Base-by-base conservation (phyloP, 2,888 invertebrate genomes). In the Dynastes tityus region DNA sequence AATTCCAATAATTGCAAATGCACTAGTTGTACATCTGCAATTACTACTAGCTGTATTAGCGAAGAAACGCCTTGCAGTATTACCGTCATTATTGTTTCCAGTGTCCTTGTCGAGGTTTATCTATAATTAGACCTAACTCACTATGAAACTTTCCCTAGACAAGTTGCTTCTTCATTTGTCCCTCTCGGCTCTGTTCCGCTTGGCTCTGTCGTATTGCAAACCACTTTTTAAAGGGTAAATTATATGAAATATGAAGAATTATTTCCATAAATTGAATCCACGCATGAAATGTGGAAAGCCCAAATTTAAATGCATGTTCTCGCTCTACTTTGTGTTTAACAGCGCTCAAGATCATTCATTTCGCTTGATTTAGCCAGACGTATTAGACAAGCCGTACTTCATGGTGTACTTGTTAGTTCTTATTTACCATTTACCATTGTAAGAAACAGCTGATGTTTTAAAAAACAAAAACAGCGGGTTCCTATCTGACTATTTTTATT, bases 11-110 rank as follows among this genome's bases (percentile, higher is more conserved):
- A 63, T 29, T 63, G 22, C 22, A 22, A 22, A 22, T 22, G 22
- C 22, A 22, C 22, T 22, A 22, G 22, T 22, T 22, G 13, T 32
- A 63, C 2, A 63, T 63, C 29, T 32, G 27, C 63, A 63, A 63
- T 9, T 29, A 63, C 8, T 29, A 40, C 22, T 22, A 22, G 22
- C 22, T 22, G 22, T 22, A 22, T 65, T 45, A 37, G 40, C 16
- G 40, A 65, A 65, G 16, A 65, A 65, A 37, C 40, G 40, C 6
- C 65, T 82, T 80, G 82, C 83, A 83, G 83, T 82, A 82, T 65
- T 65, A 65, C 40, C 65, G 4, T 40, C 37, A 11, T 40, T 65
- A 65, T n/a, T 65, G 40, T 40, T 40, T 40, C 40, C n/a, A 40
- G 2, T 65, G n/a, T n/a, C 65, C 40, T 65, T 3, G 22, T 51